phyloP scores from a whole-genome alignment of 2,113 vertebrate genomes.

The Willisornis vidua region DNA sequence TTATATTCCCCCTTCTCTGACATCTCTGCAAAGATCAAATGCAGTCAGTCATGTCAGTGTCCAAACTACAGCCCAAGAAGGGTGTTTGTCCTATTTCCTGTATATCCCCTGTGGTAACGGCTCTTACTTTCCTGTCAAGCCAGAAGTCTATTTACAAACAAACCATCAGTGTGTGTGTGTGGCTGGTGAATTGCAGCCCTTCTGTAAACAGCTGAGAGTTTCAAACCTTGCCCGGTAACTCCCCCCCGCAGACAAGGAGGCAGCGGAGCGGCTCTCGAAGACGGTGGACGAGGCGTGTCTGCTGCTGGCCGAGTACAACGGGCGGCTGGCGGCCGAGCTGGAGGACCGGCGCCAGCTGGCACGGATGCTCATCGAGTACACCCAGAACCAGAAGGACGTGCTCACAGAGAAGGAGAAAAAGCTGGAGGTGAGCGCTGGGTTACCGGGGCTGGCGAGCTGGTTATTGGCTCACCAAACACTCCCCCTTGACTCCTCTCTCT shows the following conservation, averaged over 20 bases:
- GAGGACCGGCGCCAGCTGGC: constrained; percentile 97
- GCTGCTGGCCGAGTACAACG: constrained; percentile 95
- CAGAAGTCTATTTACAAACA: neutral
- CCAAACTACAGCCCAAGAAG: neutral
- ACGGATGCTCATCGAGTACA: constrained; percentile 95
- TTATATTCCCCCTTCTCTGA: neutral
- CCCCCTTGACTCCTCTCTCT: accelerated
- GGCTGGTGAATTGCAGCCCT: neutral
- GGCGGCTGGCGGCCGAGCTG: constrained; percentile 93
- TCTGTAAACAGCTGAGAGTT: neutral
- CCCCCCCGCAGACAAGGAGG: constrained; percentile 88
- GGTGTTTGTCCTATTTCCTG: neutral
- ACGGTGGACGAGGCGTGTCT: constrained; percentile 97
- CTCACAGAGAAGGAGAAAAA: constrained; percentile 94
- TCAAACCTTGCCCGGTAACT: neutral
- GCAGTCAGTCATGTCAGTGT: neutral
- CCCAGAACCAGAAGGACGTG: constrained; percentile 93
- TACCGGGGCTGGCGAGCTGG: accelerated
- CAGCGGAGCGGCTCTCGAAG: constrained; percentile 94
- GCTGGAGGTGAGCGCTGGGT: constrained; percentile 82
- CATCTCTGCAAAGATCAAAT: neutral
- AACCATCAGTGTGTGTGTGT: accelerated
- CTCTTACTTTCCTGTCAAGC: neutral
- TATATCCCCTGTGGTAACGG: neutral
- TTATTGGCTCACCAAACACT: accelerated